Evolutionary conservation across 2,797 vertebrate species (phyloP), one percentile per base, ranked within the genome.

Genomic region (Anomalospiza imberbis): DNA sequence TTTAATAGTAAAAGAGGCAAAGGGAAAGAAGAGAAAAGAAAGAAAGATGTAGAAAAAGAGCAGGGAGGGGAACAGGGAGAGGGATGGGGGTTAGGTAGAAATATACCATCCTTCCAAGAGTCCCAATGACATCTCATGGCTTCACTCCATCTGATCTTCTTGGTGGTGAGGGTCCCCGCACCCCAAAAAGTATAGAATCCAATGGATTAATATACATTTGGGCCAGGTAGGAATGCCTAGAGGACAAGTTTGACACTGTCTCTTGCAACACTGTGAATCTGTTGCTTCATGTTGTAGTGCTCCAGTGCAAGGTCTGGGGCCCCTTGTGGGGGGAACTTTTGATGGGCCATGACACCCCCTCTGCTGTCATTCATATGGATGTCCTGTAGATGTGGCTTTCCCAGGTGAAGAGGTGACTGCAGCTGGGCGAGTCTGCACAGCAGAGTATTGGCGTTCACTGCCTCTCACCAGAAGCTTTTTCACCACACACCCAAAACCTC

Each of bases 51-150:
- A 47, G 48, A 63, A 83, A 72, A 72, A 29, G 45, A 47, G 7
- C 3, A 6, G 12, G 5, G 19, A 21, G 13, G 8, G 22, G 17
- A 31, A 13, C 28, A 53, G 14, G 22, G 21, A 38, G 57, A 72
- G 29, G 8, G 12, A 53, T 28, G 26, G 12, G 12, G 14, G 9
- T 53, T 54, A 38, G 29, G 12, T n/a, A 54, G 50, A 40, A 54
- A 22, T 12, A 26, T 32, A 45, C 13, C 18, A 29, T n/a, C 24
- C 24, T 55, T 63, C 21, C 10, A 8, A n/a, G 42, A 16, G 8
- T 58, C 25, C 25, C 18, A 57, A 0, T 1, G 7, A 25, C 3
- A 2, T 51, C 47, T 60, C 0, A 1, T 61, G 55, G 6, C 38
- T 36, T 81, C 26, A 21, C 32, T 61, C 32, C 26, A 6, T 51